These are phyloP conservation scores for human DNA, from an alignment of 2,113 vertebrate genomes.

Conservation along the genomic window DNA sequence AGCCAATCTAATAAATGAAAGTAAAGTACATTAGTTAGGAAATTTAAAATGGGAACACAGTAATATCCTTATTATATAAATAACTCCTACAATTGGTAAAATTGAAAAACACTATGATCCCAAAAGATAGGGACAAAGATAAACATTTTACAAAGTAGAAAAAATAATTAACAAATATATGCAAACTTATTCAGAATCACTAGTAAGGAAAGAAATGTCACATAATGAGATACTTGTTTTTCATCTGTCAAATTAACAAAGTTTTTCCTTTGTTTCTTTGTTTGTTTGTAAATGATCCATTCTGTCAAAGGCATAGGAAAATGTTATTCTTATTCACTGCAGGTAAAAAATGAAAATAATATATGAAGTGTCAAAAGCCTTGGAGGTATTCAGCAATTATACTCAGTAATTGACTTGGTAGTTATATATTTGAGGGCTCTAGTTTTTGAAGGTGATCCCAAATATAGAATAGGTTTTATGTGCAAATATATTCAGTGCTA, in stretches of 20 bases:
- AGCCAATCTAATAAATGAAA: background rate
- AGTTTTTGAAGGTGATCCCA: constrained; percentile 42
- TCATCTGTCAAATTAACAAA: constrained; percentile 30
- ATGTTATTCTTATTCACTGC: background rate
- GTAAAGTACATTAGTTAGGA: background rate
- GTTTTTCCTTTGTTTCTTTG: background rate
- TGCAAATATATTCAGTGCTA: background rate
- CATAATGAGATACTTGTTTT: constrained; percentile 29
- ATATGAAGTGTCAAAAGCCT: background rate
- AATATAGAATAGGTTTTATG: constrained; percentile 5
- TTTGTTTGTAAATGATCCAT: background rate
- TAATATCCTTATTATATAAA: constrained; percentile 33
- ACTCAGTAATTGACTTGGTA: background rate
- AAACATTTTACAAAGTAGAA: background rate
- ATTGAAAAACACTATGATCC: background rate
- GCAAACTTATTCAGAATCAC: background rate
- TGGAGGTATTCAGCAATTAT: background rate
- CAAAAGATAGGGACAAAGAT: constrained; percentile 35
- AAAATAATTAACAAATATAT: background rate
- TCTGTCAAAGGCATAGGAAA: constrained; percentile 5
- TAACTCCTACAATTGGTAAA: background rate
- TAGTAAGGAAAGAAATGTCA: background rate
- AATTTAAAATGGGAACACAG: background rate
- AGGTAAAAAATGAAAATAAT: background rate
- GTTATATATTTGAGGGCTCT: background rate